A percentile compares a stretch with the other conserved stretches of the same genome.
Evolutionary conservation across 2,888 invertebrate species (phyloP).

Genomic region (Leistus spinibarbis): DNA sequence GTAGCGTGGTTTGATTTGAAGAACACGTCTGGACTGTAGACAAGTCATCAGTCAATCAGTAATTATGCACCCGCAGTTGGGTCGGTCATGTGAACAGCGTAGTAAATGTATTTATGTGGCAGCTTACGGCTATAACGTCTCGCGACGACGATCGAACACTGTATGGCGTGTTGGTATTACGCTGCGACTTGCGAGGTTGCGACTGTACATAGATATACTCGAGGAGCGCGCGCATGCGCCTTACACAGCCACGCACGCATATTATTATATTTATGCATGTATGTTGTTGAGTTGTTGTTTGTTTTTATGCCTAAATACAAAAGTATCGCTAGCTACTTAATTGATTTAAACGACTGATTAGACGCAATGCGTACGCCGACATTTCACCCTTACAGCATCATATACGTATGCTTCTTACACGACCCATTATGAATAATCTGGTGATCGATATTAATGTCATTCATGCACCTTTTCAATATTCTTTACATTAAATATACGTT

Average conservation of each 20-base stretch:
- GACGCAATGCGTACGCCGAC: too few relatives aligned
- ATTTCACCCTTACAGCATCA: too few relatives aligned
- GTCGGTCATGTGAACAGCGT: constrained; percentile 36
- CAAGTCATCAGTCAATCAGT: constrained; percentile 4
- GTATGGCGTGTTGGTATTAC: constrained; percentile 24
- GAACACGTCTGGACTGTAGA: too few relatives aligned
- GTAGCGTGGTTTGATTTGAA: constrained; percentile 1
- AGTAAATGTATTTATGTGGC: neutral
- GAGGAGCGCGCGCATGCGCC: constrained; percentile 24
- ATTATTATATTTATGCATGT: neutral
- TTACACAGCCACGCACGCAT: constrained; percentile 15
- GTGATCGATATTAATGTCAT: too few relatives aligned
- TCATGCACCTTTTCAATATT: too few relatives aligned
- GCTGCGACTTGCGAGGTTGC: constrained; percentile 5
- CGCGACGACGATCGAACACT: constrained; percentile 13
- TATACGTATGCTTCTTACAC: too few relatives aligned
- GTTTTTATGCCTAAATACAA: too few relatives aligned
- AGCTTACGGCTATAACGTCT: constrained; percentile 6
- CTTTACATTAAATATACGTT: too few relatives aligned
- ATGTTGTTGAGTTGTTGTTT: neutral
- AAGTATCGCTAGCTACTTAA: too few relatives aligned
- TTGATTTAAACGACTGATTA: too few relatives aligned
- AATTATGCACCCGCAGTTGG: neutral
- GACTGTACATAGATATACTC: too few relatives aligned
- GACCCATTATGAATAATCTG: too few relatives aligned